Conservation (phyloP, 2,888 invertebrate genomes). For the Acanthoscelides obtectus region DNA sequence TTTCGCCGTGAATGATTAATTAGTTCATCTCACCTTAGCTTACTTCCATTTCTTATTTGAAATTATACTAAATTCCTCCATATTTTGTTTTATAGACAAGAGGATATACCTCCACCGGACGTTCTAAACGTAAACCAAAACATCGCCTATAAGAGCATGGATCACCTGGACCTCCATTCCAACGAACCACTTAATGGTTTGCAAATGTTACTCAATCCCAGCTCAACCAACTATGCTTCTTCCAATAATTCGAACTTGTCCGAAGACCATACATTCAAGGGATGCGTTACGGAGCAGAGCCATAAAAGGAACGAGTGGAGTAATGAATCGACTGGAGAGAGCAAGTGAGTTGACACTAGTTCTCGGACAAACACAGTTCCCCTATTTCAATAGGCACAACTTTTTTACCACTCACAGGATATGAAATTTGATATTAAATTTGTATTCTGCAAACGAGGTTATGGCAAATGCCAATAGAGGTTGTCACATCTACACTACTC, state of each 20-base stretch:
- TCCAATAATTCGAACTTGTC: conserved; percentile 21
- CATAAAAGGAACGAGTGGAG: conserved; percentile 37
- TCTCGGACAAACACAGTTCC: no score
- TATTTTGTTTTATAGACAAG: conserved; percentile 3
- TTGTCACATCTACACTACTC: no score
- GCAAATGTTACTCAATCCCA: conserved; percentile 15
- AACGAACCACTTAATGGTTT: conserved; percentile 9
- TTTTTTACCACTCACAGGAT: no score
- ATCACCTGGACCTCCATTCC: conserved; percentile 1
- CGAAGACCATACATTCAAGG: conserved; percentile 24
- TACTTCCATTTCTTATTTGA: no score
- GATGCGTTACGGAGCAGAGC: conserved; percentile 18
- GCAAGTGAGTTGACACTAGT: not conserved
- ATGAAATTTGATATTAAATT: no score
- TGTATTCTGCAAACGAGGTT: no score
- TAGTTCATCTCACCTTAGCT: no score
- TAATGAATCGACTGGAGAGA: conserved; percentile 23
- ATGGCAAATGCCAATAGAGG: no score
- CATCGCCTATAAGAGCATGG: conserved; percentile 9
- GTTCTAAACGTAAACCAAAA: conserved; percentile 55
- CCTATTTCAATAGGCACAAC: no score
- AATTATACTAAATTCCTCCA: no score
- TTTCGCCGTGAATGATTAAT: no score
- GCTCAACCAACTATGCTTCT: conserved; percentile 19
- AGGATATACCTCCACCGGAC: conserved; percentile 47